Evolutionary conservation across 2,888 invertebrate species (phyloP), one percentile per base, ranked within the genome.

Genomic region (Pegoplata infirma): DNA sequence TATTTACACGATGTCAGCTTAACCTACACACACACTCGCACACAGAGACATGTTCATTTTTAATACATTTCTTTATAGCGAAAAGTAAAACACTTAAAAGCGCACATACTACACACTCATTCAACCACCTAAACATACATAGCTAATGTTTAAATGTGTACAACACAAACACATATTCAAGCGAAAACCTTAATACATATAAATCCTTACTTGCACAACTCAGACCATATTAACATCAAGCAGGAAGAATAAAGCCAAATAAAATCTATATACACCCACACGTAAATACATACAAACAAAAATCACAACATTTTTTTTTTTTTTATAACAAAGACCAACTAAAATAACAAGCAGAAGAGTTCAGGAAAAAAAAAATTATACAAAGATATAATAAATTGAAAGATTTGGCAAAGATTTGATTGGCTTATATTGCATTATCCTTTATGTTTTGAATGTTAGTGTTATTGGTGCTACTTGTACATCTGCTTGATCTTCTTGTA

Each of bases 341-440:
- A 5, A 19, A 51, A 51, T 14, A 51, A 14, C n/a, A n/a, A n/a
- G n/a, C n/a, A n/a, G n/a, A n/a, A n/a, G n/a, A n/a, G n/a, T n/a
- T n/a, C n/a, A 1, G 12, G 28, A 10, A 14, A 51, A 1, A 7
- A 23, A 51, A 53, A 36, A 46, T 16, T 64, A 10, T 47, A 16
- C 36, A 17, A 5, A n/a, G 5, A 51, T 58, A 16, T 79, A 82
- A 82, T 82, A 83, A 82, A 82, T 82, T 81, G 80, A 80, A 82
- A 82, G 82, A 82, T 83, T 82, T 83, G 59, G 80, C 67, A 80
- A 81, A 80, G 81, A 82, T 83, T 82, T 82, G 66, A 82, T 82
- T 81, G 80, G 81, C 81, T 82, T 83, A 76, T 74, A 67, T 68
- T 36, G 72, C 53, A 81, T 81, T 81, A 82, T 79, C 72, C 72